phyloP scores from a whole-genome alignment of 2,888 invertebrate species.

The Pollenia labialis region DNA sequence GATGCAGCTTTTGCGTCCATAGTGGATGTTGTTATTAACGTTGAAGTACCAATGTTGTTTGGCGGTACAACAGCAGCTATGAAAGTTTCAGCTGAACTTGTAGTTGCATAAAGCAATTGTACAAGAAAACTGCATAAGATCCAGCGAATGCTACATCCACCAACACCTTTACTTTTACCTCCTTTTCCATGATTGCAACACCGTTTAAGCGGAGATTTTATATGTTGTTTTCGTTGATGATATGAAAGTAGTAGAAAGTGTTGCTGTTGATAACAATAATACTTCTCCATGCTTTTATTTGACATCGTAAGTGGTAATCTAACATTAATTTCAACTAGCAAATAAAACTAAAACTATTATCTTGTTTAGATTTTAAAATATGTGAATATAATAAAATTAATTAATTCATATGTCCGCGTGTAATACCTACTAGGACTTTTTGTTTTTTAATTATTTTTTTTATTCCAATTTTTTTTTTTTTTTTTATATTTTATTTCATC shows the following conservation, averaged over 20 bases:
- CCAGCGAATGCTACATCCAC: slow-evolving; percentile 37
- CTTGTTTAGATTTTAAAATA: no score
- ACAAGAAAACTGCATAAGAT: slow-evolving; percentile 50
- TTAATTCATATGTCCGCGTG: neutral
- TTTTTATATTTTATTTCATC: neutral
- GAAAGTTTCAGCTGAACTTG: slow-evolving; percentile 26
- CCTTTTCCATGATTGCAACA: slow-evolving; percentile 42
- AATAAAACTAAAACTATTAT: neutral
- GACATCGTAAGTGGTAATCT: slow-evolving; percentile 36
- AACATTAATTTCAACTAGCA: neutral
- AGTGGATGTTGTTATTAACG: slow-evolving; percentile 21
- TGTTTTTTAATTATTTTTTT: neutral
- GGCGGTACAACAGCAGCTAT: neutral
- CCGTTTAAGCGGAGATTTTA: slow-evolving; percentile 21
- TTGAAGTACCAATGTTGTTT: slow-evolving; percentile 6
- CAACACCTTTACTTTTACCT: slow-evolving; percentile 53
- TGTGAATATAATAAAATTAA: neutral
- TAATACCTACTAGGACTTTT: neutral
- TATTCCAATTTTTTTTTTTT: neutral
- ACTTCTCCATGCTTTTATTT: slow-evolving; percentile 52
- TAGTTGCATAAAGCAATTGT: slow-evolving; percentile 55
- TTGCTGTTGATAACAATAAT: slow-evolving; percentile 63
- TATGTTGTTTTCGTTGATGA: slow-evolving; percentile 54
- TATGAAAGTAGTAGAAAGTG: slow-evolving; percentile 77
- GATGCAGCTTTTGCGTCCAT: slow-evolving; percentile 11